Conservation (phyloP, 2,797 vertebrate species). For the Poeciliopsis gracilis region DNA sequence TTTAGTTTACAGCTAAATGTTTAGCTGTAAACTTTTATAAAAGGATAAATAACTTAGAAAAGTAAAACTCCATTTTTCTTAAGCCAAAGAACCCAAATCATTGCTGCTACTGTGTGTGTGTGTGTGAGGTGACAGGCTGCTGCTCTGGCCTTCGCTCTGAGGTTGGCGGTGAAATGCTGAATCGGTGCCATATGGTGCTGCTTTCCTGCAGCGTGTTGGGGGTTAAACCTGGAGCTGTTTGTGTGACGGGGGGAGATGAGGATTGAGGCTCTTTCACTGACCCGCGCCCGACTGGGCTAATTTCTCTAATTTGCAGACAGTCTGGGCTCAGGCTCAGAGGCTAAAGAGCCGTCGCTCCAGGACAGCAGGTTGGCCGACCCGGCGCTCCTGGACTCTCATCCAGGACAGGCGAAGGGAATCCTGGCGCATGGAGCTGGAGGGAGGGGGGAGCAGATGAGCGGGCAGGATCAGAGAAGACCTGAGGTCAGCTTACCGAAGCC, state of each 20-base stretch:
- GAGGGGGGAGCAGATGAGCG: conserved; percentile 19
- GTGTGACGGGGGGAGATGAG: conserved; percentile 25
- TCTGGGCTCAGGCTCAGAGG: conserved; percentile 76
- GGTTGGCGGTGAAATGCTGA: conserved; percentile 64
- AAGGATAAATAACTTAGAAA: neutral
- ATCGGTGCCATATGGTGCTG: conserved; percentile 76
- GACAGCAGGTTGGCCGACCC: conserved; percentile 37
- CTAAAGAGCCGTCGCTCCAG: conserved; percentile 56
- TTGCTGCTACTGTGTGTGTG: no score
- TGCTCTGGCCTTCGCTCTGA: conserved; percentile 6
- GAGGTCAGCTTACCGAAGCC: conserved; percentile 53
- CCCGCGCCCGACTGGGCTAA: conserved; percentile 70
- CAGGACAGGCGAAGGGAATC: conserved; percentile 41
- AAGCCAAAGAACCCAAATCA: no score
- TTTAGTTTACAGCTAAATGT: neutral
- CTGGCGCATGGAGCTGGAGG: neutral
- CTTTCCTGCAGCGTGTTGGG: conserved; percentile 58
- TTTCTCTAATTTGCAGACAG: conserved; percentile 84
- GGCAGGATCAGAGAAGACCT: conserved; percentile 58
- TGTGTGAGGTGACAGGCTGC: no score
- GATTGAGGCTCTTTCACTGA: conserved; percentile 74
- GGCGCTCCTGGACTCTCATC: conserved; percentile 45
- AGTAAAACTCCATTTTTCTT: neutral
- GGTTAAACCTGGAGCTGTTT: conserved; percentile 35
- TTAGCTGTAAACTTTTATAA: neutral